Evolutionary conservation across 2,888 invertebrate species (phyloP).

Genomic region (Dynastes maya): DNA sequence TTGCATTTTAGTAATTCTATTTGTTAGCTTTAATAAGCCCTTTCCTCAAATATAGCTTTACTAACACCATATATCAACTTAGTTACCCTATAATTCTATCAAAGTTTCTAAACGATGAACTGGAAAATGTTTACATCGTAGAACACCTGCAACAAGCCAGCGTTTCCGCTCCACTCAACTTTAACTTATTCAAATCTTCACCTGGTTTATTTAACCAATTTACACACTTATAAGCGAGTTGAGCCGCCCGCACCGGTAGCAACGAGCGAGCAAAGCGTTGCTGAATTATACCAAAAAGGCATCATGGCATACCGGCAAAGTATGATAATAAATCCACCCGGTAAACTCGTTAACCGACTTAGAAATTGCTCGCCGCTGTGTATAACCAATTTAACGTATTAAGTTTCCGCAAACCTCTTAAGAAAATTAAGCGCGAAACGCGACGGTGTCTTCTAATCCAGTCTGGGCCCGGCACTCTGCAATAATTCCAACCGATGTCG

Average conservation of each 20-base stretch:
- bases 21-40: too few species aligned
- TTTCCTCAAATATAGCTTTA: too few species aligned
- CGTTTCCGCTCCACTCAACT: too few species aligned
- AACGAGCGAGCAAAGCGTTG: neutral
- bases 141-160: too few species aligned
- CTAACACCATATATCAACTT: too few species aligned
- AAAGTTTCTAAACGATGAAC: too few species aligned
- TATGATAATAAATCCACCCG: constrained; percentile 30
- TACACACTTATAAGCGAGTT: neutral
- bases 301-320: constrained; percentile 1
- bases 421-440: constrained; percentile 38
- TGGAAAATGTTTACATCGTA: too few species aligned
- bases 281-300: constrained; percentile 4
- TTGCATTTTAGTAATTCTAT: too few species aligned
- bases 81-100: too few species aligned
- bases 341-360: constrained; percentile 38
- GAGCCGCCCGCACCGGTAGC: neutral
- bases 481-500: constrained; percentile 14
- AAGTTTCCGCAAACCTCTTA: constrained; percentile 38
- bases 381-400: constrained; percentile 41
- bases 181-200: neutral
- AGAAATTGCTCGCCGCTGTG: constrained; percentile 30
- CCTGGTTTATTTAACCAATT: neutral
- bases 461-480: neutral
- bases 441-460: constrained; percentile 31